Conservation (phyloP, 1,140 invertebrate genomes). For the Drosophila littoralis region DNA sequence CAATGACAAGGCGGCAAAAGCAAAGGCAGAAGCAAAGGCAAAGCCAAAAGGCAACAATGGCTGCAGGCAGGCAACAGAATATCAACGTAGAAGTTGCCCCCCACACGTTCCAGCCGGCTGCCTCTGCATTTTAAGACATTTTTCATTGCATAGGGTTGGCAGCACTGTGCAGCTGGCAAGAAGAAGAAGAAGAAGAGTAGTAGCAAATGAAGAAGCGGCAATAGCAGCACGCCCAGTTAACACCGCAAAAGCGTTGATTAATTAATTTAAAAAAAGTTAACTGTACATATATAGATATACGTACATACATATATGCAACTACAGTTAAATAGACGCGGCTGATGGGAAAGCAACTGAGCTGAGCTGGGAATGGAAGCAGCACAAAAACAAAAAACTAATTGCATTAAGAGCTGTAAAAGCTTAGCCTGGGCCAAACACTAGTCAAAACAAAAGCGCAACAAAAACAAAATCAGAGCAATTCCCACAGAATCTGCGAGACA, state of each 20-base stretch:
- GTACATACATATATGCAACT: constrained; percentile 34
- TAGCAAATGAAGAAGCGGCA: constrained; percentile 11
- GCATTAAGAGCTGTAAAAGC: constrained; percentile 65
- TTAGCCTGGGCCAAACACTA: constrained; percentile 7
- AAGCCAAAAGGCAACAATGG: constrained; percentile 49
- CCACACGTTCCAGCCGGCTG: constrained; percentile 64
- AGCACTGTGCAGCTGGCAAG: constrained; percentile 39
- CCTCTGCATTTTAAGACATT: constrained; percentile 57
- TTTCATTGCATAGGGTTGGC: constrained; percentile 30
- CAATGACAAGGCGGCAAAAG: constrained; percentile 63
- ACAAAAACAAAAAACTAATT: constrained; percentile 58
- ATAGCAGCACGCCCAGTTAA: constrained; percentile 43
- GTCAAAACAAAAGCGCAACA: constrained; percentile 48
- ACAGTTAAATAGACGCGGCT: constrained; percentile 56
- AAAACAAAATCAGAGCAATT: constrained; percentile 75
- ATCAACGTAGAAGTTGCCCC: constrained; percentile 47
- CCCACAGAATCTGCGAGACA: constrained; percentile 70
- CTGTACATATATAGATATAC: constrained; percentile 31
- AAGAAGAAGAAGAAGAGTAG: constrained; percentile 9
- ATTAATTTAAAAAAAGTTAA: constrained; percentile 61
- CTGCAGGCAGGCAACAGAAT: constrained; percentile 63
- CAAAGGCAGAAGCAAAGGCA: constrained; percentile 37
- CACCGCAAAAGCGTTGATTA: constrained; percentile 47
- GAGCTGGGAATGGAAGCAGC: constrained; percentile 33
- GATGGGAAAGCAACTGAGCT: constrained; percentile 40